Percentiles rank a stretch among this genome's conserved stretches.
Evolutionary conservation across 2,797 vertebrate genomes (phyloP).

Genomic region (Xenops minutus): DNA sequence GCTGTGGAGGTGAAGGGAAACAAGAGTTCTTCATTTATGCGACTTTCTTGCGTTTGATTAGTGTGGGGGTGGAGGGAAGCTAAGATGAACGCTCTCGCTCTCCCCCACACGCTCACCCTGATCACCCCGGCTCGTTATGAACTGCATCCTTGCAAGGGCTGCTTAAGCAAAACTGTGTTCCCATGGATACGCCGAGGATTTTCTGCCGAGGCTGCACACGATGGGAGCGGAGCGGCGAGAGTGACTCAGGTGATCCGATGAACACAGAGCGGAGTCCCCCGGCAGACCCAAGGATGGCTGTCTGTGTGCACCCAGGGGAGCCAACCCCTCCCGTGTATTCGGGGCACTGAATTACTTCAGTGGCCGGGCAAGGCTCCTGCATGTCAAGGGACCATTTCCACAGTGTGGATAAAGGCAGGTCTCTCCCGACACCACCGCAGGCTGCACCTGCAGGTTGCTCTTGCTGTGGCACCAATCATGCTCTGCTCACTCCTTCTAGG

Average conservation of each 20-base stretch:
- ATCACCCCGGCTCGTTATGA: slow-evolving; percentile 1
- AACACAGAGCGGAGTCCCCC: slow-evolving; percentile 55
- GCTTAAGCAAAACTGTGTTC: slow-evolving; percentile 57
- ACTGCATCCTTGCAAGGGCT: slow-evolving; percentile 25
- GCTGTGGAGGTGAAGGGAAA: neutral
- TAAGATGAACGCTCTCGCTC: neutral
- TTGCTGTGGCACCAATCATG: neutral
- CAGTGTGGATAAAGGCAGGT: neutral
- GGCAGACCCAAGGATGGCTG: slow-evolving; percentile 34
- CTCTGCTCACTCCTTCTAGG: neutral
- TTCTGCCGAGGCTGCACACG: slow-evolving; percentile 50
- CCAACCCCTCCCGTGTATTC: neutral
- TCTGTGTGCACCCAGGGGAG: neutral
- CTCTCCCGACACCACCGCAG: neutral
- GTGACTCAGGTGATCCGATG: slow-evolving; percentile 66
- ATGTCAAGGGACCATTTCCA: slow-evolving; percentile 17
- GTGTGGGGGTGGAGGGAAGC: neutral
- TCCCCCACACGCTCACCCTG: neutral
- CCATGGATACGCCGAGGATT: slow-evolving; percentile 74
- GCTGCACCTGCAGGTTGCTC: neutral
- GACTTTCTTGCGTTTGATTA: neutral
- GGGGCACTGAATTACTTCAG: neutral
- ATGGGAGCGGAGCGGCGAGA: slow-evolving; percentile 21
- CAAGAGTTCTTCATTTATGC: neutral
- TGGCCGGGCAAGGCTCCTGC: neutral